A percentile compares a stretch with the other conserved stretches of the same genome.
Conservation (phyloP, 2,888 invertebrate genomes). For the Hecatera dysodea region DNA sequence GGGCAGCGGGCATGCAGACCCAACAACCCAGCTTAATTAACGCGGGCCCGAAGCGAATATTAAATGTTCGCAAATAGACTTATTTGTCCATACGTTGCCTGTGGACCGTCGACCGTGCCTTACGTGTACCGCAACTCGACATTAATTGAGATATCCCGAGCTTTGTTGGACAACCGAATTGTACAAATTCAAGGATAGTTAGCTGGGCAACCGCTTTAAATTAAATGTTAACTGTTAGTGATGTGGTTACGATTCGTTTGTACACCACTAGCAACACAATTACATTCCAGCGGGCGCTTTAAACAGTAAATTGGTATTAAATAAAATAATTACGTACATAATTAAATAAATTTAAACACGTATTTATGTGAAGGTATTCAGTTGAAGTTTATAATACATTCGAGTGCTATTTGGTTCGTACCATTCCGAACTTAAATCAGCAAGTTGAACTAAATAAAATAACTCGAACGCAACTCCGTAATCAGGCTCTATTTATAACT, state of each 20-base stretch:
- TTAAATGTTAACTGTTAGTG: constrained; percentile 59
- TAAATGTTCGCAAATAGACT: constrained; percentile 86
- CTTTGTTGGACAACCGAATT: constrained; percentile 63
- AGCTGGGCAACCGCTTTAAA: constrained; percentile 47
- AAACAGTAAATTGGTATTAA: constrained; percentile 51
- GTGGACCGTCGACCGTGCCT: constrained; percentile 61
- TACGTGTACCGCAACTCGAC: constrained; percentile 68
- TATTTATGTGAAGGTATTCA: constrained; percentile 24
- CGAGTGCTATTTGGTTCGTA: constrained; percentile 23
- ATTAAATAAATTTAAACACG: constrained; percentile 37
- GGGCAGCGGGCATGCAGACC: constrained; percentile 64
- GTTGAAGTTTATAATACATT: constrained; percentile 19
- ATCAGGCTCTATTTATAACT: constrained; percentile 17
- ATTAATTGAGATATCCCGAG: constrained; percentile 76
- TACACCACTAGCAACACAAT: constrained; percentile 37
- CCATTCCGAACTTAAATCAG: constrained; percentile 37
- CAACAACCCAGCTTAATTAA: constrained; percentile 84
- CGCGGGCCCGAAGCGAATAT: constrained; percentile 84
- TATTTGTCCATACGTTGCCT: constrained; percentile 80
- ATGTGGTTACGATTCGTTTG: constrained; percentile 60
- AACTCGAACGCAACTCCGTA: background rate
- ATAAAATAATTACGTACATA: constrained; percentile 45
- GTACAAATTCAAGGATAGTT: constrained; percentile 63
- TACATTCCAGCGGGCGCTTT: constrained; percentile 38
- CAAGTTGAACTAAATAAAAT: constrained; percentile 23